Evolutionary conservation across 2,888 invertebrate species (phyloP).

Genomic region (Drosophila yooni): DNA sequence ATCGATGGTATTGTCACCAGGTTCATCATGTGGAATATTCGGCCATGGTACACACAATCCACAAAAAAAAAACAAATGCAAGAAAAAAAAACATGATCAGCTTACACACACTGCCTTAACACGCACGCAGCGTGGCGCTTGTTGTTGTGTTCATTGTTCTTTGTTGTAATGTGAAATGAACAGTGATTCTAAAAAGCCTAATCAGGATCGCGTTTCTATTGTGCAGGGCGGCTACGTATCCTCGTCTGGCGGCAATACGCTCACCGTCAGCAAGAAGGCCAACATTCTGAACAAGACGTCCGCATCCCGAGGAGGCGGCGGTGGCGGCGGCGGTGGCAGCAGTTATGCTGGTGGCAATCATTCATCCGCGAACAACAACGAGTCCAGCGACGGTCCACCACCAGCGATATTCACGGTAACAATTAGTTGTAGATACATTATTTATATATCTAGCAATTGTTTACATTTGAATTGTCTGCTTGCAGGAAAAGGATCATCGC

Average conservation of each 20-base stretch:
- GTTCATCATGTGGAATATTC: background rate
- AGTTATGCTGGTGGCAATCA: conserved; percentile 58
- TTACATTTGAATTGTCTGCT: background rate
- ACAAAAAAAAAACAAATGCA: conserved; percentile 2
- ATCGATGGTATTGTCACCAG: background rate
- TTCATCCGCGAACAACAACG: conserved; percentile 78
- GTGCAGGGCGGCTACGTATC: conserved; percentile 89
- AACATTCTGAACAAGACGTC: conserved; percentile 92
- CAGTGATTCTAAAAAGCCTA: conserved; percentile 84
- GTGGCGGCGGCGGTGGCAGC: conserved; percentile 74
- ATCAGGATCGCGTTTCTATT: conserved; percentile 89
- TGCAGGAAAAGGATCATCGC: conserved; percentile 88
- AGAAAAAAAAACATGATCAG: conserved; percentile 17
- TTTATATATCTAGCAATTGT: background rate
- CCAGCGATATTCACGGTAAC: conserved; percentile 84
- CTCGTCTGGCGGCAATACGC: conserved; percentile 85
- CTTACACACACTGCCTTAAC: conserved; percentile 66
- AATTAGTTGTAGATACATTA: conserved; percentile 6
- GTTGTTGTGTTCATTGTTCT: conserved; percentile 82
- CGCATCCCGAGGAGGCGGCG: conserved; percentile 84
- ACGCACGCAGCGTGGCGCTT: conserved; percentile 84
- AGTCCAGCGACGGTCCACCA: conserved; percentile 59
- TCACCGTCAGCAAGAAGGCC: conserved; percentile 91
- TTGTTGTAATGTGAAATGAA: conserved; percentile 71
- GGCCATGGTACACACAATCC: background rate